These are phyloP conservation scores for Bradypodion ventrale DNA, from an alignment of 2,797 vertebrate genomes.

Conservation along the genomic window DNA sequence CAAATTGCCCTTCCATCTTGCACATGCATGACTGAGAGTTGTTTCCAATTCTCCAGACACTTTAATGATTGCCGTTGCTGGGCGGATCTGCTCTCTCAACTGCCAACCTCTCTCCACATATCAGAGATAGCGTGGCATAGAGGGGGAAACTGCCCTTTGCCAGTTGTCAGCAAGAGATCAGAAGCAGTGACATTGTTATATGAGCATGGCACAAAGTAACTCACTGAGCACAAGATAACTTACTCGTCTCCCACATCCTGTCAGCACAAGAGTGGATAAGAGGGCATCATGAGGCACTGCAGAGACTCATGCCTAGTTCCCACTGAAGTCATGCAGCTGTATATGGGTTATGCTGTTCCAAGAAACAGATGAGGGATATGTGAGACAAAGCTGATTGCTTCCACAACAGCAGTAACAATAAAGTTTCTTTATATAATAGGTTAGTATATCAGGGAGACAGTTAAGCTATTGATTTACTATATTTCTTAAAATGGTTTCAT, in stretches of 20 bases:
- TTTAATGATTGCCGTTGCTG: not conserved
- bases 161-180: slow-evolving; percentile 24
- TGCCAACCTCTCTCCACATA: fast-evolving
- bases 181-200: not conserved
- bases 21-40: slow-evolving; percentile 9
- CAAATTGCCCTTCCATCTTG: slow-evolving; percentile 9
- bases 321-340: not conserved
- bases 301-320: slow-evolving; percentile 13
- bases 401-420: not conserved
- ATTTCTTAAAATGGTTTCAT: no score
- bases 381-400: not conserved
- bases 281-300: slow-evolving; percentile 5
- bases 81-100: slow-evolving; percentile 4
- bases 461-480: not conserved
- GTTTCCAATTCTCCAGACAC: not conserved
- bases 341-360: not conserved
- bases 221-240: fast-evolving
- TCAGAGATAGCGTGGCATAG: not conserved
- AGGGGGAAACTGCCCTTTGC: fast-evolving
- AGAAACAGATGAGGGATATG: no score
- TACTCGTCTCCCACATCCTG: not conserved
- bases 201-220: not conserved
- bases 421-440: not conserved
- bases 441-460: not conserved
- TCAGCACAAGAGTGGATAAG: slow-evolving; percentile 21